phyloP scores from a whole-genome alignment of 1,140 invertebrate genomes.

The Zaprionus lachaisei region DNA sequence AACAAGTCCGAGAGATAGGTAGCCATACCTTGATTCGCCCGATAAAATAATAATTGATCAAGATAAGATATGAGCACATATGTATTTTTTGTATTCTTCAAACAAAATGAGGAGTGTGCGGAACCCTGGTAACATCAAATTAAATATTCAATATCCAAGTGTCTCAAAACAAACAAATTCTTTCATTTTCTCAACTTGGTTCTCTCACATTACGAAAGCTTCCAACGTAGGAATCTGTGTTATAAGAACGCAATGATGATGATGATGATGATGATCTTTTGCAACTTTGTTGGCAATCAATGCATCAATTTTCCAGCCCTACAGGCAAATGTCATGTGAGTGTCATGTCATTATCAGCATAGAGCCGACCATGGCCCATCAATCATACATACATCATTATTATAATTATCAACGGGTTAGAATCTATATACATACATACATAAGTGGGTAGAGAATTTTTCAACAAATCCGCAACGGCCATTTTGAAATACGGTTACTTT shows the following conservation, averaged over 20 bases:
- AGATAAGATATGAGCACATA: background rate
- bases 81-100: background rate
- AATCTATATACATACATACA: constrained; percentile 19
- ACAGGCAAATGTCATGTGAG: constrained; percentile 44
- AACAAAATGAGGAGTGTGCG: background rate
- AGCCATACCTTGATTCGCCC: constrained; percentile 4
- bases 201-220: background rate
- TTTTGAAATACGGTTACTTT: constrained; percentile 34
- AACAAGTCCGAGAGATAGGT: background rate
- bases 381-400: constrained; percentile 20
- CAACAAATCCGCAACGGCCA: constrained; percentile 30
- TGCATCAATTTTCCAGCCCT: constrained; percentile 39
- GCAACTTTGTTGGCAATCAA: constrained; percentile 44
- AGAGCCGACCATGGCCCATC: constrained; percentile 32
- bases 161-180: background rate
- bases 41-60: constrained; percentile 6
- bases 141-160: background rate
- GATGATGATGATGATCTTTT: constrained; percentile 1
- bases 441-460: constrained; percentile 23
- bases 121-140: background rate
- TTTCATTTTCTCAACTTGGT: background rate
- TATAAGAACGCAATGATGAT: background rate
- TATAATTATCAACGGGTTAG: constrained; percentile 28
- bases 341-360: constrained; percentile 53
- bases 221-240: background rate